phyloP scores from a whole-genome alignment of 2,888 invertebrate species.

The Diarsia mendica region DNA sequence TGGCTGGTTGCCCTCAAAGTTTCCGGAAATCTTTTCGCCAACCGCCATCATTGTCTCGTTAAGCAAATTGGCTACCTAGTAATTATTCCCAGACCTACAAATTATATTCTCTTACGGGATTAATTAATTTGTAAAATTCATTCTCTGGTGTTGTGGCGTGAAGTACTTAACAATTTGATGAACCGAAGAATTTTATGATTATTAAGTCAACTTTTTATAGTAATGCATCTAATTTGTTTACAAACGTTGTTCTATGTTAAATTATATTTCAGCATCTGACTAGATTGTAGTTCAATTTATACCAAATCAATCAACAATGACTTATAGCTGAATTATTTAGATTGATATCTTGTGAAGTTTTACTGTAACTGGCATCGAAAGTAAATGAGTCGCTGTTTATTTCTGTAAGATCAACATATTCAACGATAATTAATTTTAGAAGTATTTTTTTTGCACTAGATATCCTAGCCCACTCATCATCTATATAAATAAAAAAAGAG shows the following conservation, averaged over 20 bases:
- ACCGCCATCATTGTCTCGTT: slow-evolving; percentile 10
- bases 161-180: not conserved
- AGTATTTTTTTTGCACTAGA: too few species aligned
- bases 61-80: slow-evolving; percentile 16
- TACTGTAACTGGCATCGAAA: too few species aligned
- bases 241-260: not conserved
- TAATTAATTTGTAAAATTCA: slow-evolving; percentile 21
- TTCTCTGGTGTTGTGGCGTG: not conserved
- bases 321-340: too few species aligned
- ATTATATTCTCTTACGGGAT: slow-evolving; percentile 9
- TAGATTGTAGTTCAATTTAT: not conserved
- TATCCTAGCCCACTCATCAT: too few species aligned
- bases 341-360: too few species aligned
- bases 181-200: not conserved
- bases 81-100: slow-evolving; percentile 28
- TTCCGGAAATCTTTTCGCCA: not conserved
- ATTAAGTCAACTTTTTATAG: not conserved
- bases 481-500: too few species aligned
- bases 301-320: too few species aligned
- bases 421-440: too few species aligned
- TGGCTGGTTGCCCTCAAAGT: not conserved
- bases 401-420: too few species aligned
- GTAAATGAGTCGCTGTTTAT: too few species aligned
- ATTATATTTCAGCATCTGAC: not conserved
- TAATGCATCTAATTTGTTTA: not conserved